These are phyloP conservation scores for Ambastaia sidthimunki DNA, from an alignment of 2,797 vertebrate species.

Conservation along the genomic window DNA sequence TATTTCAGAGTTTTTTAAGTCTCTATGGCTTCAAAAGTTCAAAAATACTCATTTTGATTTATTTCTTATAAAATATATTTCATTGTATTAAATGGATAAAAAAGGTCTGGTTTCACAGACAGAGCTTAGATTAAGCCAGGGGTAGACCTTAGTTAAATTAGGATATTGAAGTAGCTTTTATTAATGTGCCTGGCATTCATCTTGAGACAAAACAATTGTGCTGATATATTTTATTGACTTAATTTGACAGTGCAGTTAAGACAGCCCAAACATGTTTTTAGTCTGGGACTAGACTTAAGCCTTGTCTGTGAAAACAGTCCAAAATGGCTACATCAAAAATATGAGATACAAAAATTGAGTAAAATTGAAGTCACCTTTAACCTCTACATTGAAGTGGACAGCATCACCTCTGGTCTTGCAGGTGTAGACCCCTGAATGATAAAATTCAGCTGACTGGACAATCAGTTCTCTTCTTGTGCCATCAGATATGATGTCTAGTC, in stretches of 20 bases:
- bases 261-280: too few species aligned
- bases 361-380: constrained; percentile 83
- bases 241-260: too few species aligned
- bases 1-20: constrained; percentile 73
- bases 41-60: not conserved
- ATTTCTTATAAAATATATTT: constrained; percentile 8
- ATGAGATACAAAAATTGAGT: constrained; percentile 25
- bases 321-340: constrained; percentile 56
- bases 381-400: constrained; percentile 84
- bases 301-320: constrained; percentile 45
- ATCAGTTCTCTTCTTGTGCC: constrained; percentile 76
- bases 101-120: too few species aligned
- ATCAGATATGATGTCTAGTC: constrained; percentile 77
- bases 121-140: too few species aligned
- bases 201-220: too few species aligned
- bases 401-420: constrained; percentile 89
- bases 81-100: not conserved
- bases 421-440: constrained; percentile 86
- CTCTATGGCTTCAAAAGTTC: constrained; percentile 37
- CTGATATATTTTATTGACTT: too few species aligned
- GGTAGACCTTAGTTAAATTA: too few species aligned
- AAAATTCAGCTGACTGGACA: constrained; percentile 78
- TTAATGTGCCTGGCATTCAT: too few species aligned
- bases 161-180: too few species aligned
- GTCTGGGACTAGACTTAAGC: too few species aligned